These are phyloP conservation scores for zebrafish (Danio rerio) DNA, from an alignment of 2,113 vertebrate genomes.

Conservation along the genomic window GRCz12tu NC_133190.1:24562501-24563000, in stretches of 20 bases:
- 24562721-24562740: conserved; percentile 35
- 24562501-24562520: too few species aligned
- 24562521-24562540: too few species aligned
- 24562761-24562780: conserved; percentile 31
- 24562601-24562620: too few species aligned
- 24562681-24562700: neutral
- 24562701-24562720: neutral
- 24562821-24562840: conserved; percentile 41
- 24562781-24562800: conserved; percentile 43
- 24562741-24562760: conserved; percentile 26
- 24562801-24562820: conserved; percentile 19
- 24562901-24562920: conserved; percentile 19
- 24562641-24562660: neutral
- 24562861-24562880: conserved; percentile 32
- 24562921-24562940: neutral
- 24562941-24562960: conserved; percentile 18
- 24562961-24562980: neutral
- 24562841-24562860: conserved; percentile 44
- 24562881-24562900: conserved; percentile 41
- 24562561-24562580: too few species aligned
- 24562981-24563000: neutral
- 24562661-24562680: neutral
- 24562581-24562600: too few species aligned
- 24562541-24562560: too few species aligned
- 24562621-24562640: conserved; percentile 17